A percentile compares a stretch with the other conserved stretches of the same genome.
Conservation (phyloP, 2,888 invertebrate genomes). For the Heliconius cydno region DNA sequence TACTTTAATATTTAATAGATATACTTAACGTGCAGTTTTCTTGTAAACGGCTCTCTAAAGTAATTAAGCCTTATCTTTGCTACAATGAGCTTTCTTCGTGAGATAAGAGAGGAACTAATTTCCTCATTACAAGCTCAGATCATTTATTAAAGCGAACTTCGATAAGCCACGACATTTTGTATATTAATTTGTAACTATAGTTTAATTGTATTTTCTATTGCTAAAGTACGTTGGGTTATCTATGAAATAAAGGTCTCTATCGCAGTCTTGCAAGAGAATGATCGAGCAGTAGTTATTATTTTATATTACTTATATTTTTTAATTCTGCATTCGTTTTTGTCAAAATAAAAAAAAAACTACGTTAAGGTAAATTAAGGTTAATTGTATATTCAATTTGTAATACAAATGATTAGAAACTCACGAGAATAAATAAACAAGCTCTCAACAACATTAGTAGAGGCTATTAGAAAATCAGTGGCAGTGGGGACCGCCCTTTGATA, state of each 20-base stretch:
- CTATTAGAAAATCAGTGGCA: conserved; percentile 4
- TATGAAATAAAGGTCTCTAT: too few relatives aligned
- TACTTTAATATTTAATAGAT: background rate
- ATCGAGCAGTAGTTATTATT: too few relatives aligned
- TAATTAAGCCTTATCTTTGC: conserved; percentile 47
- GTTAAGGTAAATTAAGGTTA: too few relatives aligned
- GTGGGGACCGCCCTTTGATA: background rate
- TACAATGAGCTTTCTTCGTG: conserved; percentile 38
- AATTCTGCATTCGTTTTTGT: too few relatives aligned
- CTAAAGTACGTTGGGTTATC: too few relatives aligned
- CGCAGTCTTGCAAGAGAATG: too few relatives aligned
- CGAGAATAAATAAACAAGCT: background rate
- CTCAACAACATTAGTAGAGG: background rate
- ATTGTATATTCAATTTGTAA: background rate
- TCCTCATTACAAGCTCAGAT: conserved; percentile 9
- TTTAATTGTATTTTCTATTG: background rate
- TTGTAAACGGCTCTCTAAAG: conserved; percentile 29
- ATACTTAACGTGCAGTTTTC: background rate
- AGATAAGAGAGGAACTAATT: conserved; percentile 38
- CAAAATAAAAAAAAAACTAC: too few relatives aligned
- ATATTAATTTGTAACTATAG: background rate
- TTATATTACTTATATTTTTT: too few relatives aligned
- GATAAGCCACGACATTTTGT: background rate
- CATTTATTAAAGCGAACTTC: background rate
- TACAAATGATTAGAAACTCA: background rate